Evolutionary conservation across 2,113 vertebrate genomes (phyloP), one percentile per base, ranked within the genome.

Genomic region (Talpa occidentalis): DNA sequence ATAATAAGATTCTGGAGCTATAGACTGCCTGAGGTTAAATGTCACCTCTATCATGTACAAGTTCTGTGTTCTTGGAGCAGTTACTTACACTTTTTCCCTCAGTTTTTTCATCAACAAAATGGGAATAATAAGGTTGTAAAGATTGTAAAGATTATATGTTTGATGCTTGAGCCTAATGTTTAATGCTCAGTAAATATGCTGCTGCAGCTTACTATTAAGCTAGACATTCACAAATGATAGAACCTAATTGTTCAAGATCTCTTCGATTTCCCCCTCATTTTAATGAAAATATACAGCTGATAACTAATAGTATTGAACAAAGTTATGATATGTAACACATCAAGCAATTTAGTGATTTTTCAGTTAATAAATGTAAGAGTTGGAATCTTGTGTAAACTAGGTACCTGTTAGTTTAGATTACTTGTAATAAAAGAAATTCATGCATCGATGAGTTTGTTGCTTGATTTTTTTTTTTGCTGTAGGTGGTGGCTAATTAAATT

Each of bases 401-500:
- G 16, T 21, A 87, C 6, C 28, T 37, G 4, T 42, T 88, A 78
- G 70, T 88, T 88, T 95, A 24, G 85, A 62, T 90, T 72, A 90
- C 21, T 80, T 73, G 8, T 70, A 64, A 62, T 91, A 88, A 90
- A 97, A 85, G 15, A 16, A 54, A 93, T 11, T 91, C 74, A 49
- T 3, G 0, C 10, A 40, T 96, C 47, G 3, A 24, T 88, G 74
- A 96, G 52, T 24, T 96, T 96, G 44, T 79, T 97, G 88, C 60
- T 95, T 72, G 59, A 76, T 91, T 96, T 70, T 86, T 95, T 78
- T 94, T 85, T 87, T 96, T 93, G 54, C 54, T 22, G 54, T 56
- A 22, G 21, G 54, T 97, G 64, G 90, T 97, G 94, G 84, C 96
- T 97, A 96, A 98, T 98, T 97, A 72, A 97, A 77, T 94, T 92